Percentiles rank a stretch among this genome's conserved stretches.
These are phyloP conservation scores for Microctenopoma stevenorrisi DNA, from an alignment of 2,797 vertebrate genomes.

Conservation along the genomic window DNA sequence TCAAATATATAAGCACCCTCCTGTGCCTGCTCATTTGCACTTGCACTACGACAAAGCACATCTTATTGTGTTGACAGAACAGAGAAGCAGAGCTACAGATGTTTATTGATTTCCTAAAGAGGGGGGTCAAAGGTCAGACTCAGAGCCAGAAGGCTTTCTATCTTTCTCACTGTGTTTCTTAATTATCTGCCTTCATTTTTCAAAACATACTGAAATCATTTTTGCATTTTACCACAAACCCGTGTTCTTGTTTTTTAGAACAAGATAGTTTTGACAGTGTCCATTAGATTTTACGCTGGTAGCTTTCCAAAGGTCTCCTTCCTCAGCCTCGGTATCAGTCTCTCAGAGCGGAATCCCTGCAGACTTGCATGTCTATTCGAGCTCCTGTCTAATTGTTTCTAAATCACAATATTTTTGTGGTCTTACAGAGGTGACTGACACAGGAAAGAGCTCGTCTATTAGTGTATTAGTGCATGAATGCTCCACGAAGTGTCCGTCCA, in stretches of 20 bases:
- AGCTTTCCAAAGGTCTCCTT: conserved; percentile 54
- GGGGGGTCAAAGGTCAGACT: conserved; percentile 20
- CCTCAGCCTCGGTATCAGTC: conserved; percentile 61
- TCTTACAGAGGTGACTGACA: conserved; percentile 52
- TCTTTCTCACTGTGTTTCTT: conserved; percentile 6
- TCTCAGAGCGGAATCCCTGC: conserved; percentile 53
- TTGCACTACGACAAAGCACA: conserved; percentile 18
- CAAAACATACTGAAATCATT: conserved; percentile 8
- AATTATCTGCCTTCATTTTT: conserved; percentile 19
- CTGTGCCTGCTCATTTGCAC: conserved; percentile 32
- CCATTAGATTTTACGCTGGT: conserved; percentile 54
- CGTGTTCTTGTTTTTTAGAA: conserved; percentile 32
- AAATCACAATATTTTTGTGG: conserved; percentile 80
- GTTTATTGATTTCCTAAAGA: conserved; percentile 30
- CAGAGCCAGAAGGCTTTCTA: conserved; percentile 3
- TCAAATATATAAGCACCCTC: conserved; percentile 43
- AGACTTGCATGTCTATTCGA: conserved; percentile 56
- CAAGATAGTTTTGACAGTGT: conserved; percentile 50
- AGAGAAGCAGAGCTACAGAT: conserved; percentile 4
- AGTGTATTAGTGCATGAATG: conserved; percentile 24
- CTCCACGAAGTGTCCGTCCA: conserved; percentile 15
- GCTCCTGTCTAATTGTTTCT: conserved; percentile 73
- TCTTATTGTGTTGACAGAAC: not conserved
- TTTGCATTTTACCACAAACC: conserved; percentile 16
- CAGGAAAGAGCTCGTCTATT: conserved; percentile 37